Conservation (phyloP, 2,797 vertebrate species). For the Hipposideros larvatus region DNA sequence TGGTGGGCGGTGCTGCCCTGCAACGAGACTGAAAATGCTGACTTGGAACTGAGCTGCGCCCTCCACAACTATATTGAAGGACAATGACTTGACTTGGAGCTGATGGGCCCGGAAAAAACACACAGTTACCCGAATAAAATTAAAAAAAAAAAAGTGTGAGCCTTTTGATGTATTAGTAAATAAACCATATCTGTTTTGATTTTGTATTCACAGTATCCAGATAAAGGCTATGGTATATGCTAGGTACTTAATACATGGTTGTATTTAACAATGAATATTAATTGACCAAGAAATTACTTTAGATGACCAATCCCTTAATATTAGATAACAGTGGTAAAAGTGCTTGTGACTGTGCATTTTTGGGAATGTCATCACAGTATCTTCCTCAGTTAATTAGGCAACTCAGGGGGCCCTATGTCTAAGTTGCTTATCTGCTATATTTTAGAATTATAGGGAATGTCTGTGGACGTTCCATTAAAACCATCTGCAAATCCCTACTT, state of each 20-base stretch:
- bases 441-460: not conserved
- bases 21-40: too few species aligned
- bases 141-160: not conserved
- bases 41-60: too few species aligned
- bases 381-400: not conserved
- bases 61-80: too few species aligned
- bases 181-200: not conserved
- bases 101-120: too few species aligned
- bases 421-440: not conserved
- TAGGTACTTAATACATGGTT: not conserved
- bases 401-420: not conserved
- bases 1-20: too few species aligned
- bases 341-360: not conserved
- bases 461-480: not conserved
- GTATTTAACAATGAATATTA: not conserved
- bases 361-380: not conserved
- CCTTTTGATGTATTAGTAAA: not conserved
- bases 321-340: not conserved
- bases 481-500: not conserved
- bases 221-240: not conserved
- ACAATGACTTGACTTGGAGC: too few species aligned
- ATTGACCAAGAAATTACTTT: not conserved
- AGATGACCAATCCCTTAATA: not conserved
- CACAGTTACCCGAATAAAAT: too few species aligned
- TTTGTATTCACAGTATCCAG: not conserved